Evolutionary conservation across 2,797 vertebrate genomes (phyloP).

Genomic region (Arremon aurantiirostris): DNA sequence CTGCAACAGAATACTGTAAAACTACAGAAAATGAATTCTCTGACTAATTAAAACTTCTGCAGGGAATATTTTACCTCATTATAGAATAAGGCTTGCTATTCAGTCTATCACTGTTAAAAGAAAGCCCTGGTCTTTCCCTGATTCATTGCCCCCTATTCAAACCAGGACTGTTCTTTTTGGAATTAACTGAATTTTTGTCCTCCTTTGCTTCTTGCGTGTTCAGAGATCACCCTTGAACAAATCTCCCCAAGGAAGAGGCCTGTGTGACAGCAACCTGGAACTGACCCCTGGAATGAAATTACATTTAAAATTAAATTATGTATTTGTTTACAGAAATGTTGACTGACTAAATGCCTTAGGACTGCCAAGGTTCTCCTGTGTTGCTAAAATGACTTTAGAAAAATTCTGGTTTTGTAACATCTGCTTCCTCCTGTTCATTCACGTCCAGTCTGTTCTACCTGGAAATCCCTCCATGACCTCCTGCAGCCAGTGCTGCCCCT

Average conservation of each 20-base stretch:
- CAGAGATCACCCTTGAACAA: not conserved
- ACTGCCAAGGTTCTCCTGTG: not conserved
- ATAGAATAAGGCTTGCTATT: not conserved
- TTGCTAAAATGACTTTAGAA: not conserved
- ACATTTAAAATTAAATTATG: conserved; percentile 27
- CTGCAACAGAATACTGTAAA: not conserved
- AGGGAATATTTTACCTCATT: not conserved
- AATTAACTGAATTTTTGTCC: not conserved
- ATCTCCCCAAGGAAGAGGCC: not conserved
- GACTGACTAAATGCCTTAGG: conserved; percentile 31
- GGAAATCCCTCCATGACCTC: not conserved
- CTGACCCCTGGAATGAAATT: not conserved
- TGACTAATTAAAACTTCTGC: not conserved
- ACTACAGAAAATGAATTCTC: not conserved
- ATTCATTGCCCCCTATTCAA: not conserved
- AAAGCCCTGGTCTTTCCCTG: not conserved
- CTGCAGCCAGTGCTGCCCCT: conserved; percentile 30
- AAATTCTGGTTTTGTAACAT: not conserved
- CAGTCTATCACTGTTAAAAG: not conserved
- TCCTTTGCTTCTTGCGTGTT: not conserved
- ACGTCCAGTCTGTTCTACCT: not conserved
- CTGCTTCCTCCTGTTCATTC: conserved; percentile 7
- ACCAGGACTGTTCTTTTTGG: not conserved
- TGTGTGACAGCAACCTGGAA: not conserved
- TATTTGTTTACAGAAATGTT: conserved; percentile 12